Evolutionary conservation across 64 coral and sea anemone genomes (phyloP).

Genomic region (Pachyseris speciosa): DNA sequence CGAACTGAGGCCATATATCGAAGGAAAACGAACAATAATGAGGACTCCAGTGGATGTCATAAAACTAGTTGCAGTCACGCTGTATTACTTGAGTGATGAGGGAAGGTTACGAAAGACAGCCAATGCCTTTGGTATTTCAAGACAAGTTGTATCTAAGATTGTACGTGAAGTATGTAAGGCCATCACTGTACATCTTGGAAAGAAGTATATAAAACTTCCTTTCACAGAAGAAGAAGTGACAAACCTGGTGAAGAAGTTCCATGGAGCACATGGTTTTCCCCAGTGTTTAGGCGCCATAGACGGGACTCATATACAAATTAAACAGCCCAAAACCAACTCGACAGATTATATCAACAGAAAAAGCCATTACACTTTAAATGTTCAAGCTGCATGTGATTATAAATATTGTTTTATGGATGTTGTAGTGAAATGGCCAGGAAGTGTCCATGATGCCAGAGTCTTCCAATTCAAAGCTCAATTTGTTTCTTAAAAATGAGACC

Average conservation of each 20-base stretch:
- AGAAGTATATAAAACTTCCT: neutral
- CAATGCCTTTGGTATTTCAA: constrained; percentile 17
- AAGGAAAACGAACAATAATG: no score
- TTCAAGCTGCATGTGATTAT: constrained; percentile 11
- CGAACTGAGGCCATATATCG: no score
- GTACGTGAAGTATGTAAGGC: neutral
- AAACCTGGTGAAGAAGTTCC: neutral
- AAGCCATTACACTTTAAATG: neutral
- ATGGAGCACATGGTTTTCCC: constrained; percentile 10
- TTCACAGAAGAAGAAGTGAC: neutral
- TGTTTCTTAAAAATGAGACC: neutral
- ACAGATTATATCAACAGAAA: constrained; percentile 29
- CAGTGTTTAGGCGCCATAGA: constrained; percentile 6
- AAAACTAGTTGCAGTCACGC: neutral
- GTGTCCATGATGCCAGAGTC: constrained; percentile 19
- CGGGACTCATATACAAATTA: neutral
- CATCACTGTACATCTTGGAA: neutral
- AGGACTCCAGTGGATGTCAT: no score
- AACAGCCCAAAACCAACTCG: neutral
- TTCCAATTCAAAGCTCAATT: neutral
- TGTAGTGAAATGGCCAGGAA: constrained; percentile 23
- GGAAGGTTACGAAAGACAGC: neutral
- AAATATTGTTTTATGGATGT: constrained; percentile 35
- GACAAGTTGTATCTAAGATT: neutral
- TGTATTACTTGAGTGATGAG: neutral